phyloP scores from a whole-genome alignment of 2,797 vertebrate species.

The Hylomyscus alleni region DNA sequence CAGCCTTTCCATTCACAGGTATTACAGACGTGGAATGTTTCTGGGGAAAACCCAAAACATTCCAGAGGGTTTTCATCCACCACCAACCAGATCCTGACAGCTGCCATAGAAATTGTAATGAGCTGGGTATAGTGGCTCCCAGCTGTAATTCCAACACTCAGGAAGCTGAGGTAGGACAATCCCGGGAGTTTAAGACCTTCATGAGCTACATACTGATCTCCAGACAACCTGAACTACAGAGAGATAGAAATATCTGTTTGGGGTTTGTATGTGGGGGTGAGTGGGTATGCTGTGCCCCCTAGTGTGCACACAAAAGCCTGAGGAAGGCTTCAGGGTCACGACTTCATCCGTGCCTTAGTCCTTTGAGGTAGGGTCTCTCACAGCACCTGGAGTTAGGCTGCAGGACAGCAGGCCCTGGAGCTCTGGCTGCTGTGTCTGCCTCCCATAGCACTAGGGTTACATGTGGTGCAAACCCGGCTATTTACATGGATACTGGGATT shows the following conservation, averaged over 20 bases:
- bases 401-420: not conserved
- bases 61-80: conserved; percentile 54
- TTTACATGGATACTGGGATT: not conserved
- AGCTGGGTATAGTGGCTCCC: not conserved
- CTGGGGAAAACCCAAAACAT: conserved; percentile 51
- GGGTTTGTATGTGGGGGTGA: not conserved
- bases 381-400: not conserved
- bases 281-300: not conserved
- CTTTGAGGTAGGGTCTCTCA: not conserved
- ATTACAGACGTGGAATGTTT: conserved; percentile 16
- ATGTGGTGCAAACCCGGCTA: not conserved
- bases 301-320: not conserved
- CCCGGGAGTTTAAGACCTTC: not conserved
- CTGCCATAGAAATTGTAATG: conserved; percentile 37
- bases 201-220: not conserved
- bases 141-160: not conserved
- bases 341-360: not conserved
- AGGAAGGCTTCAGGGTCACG: not conserved
- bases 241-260: not conserved
- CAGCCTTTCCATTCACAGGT: conserved; percentile 20
- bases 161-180: not conserved
- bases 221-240: not conserved
- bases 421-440: not conserved
- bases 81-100: not conserved
- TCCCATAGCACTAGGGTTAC: too few relatives aligned